phyloP scores from a whole-genome alignment of 2,113 vertebrate genomes.

The Anolis carolinensis region DNA sequence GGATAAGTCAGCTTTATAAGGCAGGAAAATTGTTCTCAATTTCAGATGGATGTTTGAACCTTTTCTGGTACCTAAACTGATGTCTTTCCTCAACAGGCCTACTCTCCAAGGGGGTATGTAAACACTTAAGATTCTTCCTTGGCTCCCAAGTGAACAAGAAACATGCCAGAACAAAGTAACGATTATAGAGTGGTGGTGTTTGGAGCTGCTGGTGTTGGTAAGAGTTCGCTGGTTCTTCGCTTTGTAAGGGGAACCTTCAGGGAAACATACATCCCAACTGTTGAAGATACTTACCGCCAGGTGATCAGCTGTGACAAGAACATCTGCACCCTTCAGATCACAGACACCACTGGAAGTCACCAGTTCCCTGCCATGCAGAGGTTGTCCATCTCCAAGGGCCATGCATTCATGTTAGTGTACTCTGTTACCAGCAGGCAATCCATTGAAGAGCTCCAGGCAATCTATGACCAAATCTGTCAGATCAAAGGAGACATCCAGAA shows the following conservation, averaged over 20 bases:
- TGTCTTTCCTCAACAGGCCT: conserved; percentile 36
- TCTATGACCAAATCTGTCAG: conserved; percentile 76
- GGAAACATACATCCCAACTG: conserved; percentile 73
- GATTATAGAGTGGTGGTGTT: conserved; percentile 77
- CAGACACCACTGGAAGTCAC: conserved; percentile 78
- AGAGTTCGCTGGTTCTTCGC: conserved; percentile 76
- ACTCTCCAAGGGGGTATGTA: conserved; percentile 4
- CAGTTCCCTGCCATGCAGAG: conserved; percentile 81
- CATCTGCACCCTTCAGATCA: conserved; percentile 80
- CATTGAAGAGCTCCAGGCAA: conserved; percentile 75
- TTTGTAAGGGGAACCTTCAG: conserved; percentile 74
- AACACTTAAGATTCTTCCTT: background rate
- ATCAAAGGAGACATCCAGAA: conserved; percentile 73
- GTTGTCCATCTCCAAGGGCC: conserved; percentile 77
- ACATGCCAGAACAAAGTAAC: conserved; percentile 75
- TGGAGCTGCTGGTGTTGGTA: conserved; percentile 74
- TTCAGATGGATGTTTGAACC: background rate
- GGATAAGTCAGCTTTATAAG: background rate
- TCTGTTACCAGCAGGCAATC: conserved; percentile 75
- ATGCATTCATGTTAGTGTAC: conserved; percentile 78
- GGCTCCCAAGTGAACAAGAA: background rate
- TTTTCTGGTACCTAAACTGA: rapidly evolving
- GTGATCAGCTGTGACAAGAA: conserved; percentile 80
- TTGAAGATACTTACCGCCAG: conserved; percentile 78
- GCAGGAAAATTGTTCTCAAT: background rate